These are phyloP conservation scores for Brachionus sp. DNA, from an alignment of 1,140 invertebrate genomes.

Conservation along the genomic window DNA sequence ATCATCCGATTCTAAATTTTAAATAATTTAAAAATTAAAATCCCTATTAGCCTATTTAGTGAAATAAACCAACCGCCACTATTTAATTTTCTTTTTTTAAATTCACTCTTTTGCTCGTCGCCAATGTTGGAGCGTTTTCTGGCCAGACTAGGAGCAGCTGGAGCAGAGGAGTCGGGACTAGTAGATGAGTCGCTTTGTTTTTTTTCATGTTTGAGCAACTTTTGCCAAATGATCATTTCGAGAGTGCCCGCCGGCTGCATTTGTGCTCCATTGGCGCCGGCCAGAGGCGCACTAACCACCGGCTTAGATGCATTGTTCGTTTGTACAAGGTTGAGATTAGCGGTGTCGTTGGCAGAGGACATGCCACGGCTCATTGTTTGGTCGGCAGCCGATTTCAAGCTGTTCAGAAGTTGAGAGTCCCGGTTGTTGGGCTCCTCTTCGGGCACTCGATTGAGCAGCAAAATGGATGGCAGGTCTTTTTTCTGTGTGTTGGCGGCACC, in stretches of 20 bases:
- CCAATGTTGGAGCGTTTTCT: neutral
- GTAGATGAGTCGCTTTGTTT: neutral
- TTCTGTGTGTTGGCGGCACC: neutral
- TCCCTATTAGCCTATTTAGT: neutral
- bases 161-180: no score
- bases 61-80: constrained; percentile 37
- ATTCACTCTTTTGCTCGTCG: neutral
- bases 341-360: neutral
- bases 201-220: constrained; percentile 21
- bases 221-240: constrained; percentile 18
- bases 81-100: constrained; percentile 35
- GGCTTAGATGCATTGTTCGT: neutral
- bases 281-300: neutral
- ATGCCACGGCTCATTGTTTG: neutral
- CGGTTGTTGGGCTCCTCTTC: neutral
- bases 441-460: constrained; percentile 1
- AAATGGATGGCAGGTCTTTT: constrained; percentile 42
- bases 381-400: constrained; percentile 24
- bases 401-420: constrained; percentile 26
- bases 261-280: neutral
- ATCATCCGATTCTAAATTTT: neutral
- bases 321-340: neutral
- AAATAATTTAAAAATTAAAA: neutral
- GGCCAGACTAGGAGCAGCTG: neutral
- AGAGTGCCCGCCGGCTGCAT: neutral